These are phyloP conservation scores for Eurystomus gularis DNA, from an alignment of 2,113 vertebrate genomes.

Conservation along the genomic window DNA sequence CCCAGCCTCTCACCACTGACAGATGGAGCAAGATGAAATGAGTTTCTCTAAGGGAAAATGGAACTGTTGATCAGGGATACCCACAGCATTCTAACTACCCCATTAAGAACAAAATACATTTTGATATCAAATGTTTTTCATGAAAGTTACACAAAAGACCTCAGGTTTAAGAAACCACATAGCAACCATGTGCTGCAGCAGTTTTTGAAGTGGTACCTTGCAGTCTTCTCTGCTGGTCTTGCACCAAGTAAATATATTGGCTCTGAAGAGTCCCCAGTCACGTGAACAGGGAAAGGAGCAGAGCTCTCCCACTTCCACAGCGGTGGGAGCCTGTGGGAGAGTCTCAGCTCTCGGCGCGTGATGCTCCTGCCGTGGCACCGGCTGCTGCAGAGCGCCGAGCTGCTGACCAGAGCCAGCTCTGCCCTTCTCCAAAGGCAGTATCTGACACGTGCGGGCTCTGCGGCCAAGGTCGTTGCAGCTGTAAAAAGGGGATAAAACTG, in stretches of 20 bases:
- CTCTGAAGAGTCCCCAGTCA: not conserved
- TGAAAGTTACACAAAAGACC: not conserved
- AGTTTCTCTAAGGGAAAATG: not conserved
- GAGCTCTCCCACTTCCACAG: not conserved
- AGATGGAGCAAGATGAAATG: not conserved
- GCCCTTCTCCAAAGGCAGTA: not conserved
- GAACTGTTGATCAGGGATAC: not conserved
- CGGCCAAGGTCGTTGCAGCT: not conserved
- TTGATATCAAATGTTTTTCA: not conserved
- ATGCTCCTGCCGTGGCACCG: fast-evolving
- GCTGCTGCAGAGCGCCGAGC: not conserved
- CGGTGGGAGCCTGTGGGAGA: not conserved
- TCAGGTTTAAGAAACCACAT: not conserved
- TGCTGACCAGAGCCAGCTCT: not conserved
- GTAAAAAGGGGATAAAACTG: not conserved
- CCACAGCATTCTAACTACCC: not conserved
- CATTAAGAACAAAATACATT: not conserved
- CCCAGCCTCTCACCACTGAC: not conserved
- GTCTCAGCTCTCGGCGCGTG: not conserved
- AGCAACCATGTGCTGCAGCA: not conserved
- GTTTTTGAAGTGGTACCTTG: not conserved
- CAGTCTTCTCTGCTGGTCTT: not conserved
- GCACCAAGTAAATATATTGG: not conserved
- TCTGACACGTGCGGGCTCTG: not conserved
- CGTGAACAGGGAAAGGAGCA: fast-evolving